Percentiles rank a stretch among this genome's conserved stretches.
Evolutionary conservation across 2,113 vertebrate genomes (phyloP).

Genomic region (Petroica traversi): DNA sequence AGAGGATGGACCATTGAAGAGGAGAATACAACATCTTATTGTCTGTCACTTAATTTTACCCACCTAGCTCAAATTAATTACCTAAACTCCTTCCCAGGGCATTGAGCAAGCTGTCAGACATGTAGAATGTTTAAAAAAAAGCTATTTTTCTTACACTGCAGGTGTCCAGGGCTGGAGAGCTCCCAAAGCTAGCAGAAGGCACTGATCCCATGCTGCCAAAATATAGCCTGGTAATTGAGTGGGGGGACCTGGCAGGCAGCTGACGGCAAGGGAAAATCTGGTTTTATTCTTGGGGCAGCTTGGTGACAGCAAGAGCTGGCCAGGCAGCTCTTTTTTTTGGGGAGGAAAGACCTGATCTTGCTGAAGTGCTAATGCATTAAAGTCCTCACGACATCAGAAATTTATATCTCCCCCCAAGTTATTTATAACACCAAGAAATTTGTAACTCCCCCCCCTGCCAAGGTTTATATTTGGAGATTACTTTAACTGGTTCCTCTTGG

Average conservation of each 20-base stretch:
- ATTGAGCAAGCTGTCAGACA: neutral
- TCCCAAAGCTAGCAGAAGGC: neutral
- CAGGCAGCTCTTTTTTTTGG: neutral
- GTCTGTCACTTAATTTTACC: neutral
- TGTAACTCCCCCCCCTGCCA: rapidly evolving
- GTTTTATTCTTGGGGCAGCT: neutral
- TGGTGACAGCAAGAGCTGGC: neutral
- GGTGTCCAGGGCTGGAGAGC: neutral
- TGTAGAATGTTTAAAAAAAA: neutral
- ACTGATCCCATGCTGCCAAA: neutral
- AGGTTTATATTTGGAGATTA: neutral
- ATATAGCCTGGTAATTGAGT: neutral
- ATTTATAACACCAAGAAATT: too few relatives aligned
- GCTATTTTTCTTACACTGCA: neutral
- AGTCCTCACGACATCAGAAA: neutral
- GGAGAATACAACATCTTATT: neutral
- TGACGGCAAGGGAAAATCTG: neutral
- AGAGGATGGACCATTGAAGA: neutral
- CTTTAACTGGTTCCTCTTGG: neutral
- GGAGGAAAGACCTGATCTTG: neutral
- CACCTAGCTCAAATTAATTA: neutral
- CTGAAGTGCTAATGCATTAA: neutral
- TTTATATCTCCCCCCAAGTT: neutral
- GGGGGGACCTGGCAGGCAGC: neutral
- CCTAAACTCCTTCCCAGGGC: neutral